Evolutionary conservation across 2,113 vertebrate genomes (phyloP), one percentile per base, ranked within the genome.

Genomic region (Microcebus jonahi): DNA sequence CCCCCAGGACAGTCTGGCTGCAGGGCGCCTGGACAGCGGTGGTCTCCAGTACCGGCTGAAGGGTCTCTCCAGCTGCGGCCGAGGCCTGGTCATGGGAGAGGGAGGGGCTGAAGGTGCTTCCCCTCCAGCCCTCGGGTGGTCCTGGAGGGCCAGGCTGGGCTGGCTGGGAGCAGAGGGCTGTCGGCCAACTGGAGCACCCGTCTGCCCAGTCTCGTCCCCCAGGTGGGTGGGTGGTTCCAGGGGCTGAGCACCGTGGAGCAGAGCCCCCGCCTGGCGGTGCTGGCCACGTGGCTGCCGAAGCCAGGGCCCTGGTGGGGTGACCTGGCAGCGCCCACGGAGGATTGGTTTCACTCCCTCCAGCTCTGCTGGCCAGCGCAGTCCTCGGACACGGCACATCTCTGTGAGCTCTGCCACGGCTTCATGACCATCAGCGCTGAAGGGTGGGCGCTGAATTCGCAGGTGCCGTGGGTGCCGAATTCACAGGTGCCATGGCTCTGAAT

Each of bases 11-110:
- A 90, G n/a, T 81, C 76, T 92, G 90, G 85, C n/a, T 18, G 59
- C 88, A 0, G 94, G 92, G 45, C 20, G 50, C 14, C 13, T 86
- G 94, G 94, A 82, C 29, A 10, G 61, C 1, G 36, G 50, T 0
- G 34, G 48, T 15, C 34, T 93, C 87, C 92, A 97, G 83, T 76
- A 90, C 36, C 23, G 13, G 57, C 83, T 96, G 57, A 88, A 76
- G 89, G 96, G 86, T 25, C 77, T 96, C 23, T 90, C 34, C 0
- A 91, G 84, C 92, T 96, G 55, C 3, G 17, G 18, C 8, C 2
- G 13, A 14, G 76, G 86, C 50, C 2, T 42, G 63, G 45, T 11
- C 45, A 48, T 3, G 31, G 83, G 65, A 53, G 8, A 4, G 36
- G n/a, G n/a, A 8, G 14, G 8, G 34, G 21, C n/a, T 0, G 17